These are phyloP conservation scores for Myotis myotis DNA, from an alignment of 2,797 vertebrate genomes.

Conservation along the genomic window DNA sequence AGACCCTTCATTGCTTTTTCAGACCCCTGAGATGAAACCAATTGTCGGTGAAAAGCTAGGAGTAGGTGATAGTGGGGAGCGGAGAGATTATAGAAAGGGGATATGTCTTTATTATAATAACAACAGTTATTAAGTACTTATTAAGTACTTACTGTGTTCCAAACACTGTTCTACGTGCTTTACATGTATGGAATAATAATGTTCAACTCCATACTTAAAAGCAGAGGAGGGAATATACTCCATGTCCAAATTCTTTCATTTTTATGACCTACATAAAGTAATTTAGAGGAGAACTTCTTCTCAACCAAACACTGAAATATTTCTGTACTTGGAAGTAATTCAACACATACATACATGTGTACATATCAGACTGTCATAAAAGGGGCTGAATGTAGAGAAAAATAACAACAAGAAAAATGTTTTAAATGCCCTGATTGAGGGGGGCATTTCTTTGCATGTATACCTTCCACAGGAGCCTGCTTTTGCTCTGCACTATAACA, in stretches of 20 bases:
- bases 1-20: background rate
- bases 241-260: background rate
- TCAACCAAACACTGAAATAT: background rate
- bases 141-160: background rate
- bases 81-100: background rate
- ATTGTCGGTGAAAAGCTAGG: background rate
- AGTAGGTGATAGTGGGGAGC: background rate
- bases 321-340: background rate
- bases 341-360: background rate
- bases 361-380: background rate
- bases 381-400: background rate
- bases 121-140: background rate
- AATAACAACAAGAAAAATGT: slow-evolving; percentile 5
- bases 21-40: background rate
- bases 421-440: background rate
- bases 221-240: background rate
- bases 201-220: background rate
- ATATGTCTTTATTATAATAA: background rate
- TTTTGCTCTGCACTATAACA: background rate
- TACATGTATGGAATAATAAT: background rate
- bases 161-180: background rate
- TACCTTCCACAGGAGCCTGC: background rate
- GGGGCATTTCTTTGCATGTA: background rate
- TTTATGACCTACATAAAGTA: background rate
- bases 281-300: background rate